Evolutionary conservation across 2,888 invertebrate genomes (phyloP).

Genomic region (Pilophorus perplexus): DNA sequence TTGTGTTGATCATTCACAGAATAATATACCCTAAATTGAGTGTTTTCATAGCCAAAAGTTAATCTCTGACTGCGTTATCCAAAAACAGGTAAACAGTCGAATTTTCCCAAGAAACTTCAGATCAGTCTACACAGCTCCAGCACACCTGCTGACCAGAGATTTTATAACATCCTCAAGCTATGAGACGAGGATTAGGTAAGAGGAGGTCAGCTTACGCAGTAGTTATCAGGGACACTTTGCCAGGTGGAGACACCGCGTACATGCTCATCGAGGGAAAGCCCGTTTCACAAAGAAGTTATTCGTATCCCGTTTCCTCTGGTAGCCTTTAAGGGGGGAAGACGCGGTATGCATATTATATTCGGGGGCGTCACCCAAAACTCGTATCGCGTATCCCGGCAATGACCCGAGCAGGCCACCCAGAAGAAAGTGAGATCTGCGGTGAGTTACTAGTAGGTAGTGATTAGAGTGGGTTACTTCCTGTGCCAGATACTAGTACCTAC

Average conservation of each 20-base stretch:
- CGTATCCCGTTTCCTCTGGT: conserved; percentile 4
- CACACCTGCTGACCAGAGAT: neutral
- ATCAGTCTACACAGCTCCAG: neutral
- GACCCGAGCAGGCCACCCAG: too few relatives aligned
- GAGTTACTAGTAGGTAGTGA: too few relatives aligned
- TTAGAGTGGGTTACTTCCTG: too few relatives aligned
- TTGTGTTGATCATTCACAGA: too few relatives aligned
- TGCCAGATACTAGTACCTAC: too few relatives aligned
- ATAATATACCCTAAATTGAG: too few relatives aligned
- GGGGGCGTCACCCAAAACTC: neutral
- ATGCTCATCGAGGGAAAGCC: neutral
- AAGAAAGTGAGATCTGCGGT: too few relatives aligned
- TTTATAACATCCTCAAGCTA: conserved; percentile 14
- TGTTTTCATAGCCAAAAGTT: too few relatives aligned
- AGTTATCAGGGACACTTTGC: too few relatives aligned
- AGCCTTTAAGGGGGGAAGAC: neutral
- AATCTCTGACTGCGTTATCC: too few relatives aligned
- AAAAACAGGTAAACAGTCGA: neutral
- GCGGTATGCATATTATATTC: conserved; percentile 13
- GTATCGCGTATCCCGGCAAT: neutral
- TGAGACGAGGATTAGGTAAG: conserved; percentile 3
- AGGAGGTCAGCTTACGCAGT: too few relatives aligned
- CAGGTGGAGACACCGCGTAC: too few relatives aligned
- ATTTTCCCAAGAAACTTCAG: neutral
- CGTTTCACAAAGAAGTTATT: conserved; percentile 18